Evolutionary conservation across 2,113 vertebrate species (phyloP).

Genomic region (Oryzias celebensis): DNA sequence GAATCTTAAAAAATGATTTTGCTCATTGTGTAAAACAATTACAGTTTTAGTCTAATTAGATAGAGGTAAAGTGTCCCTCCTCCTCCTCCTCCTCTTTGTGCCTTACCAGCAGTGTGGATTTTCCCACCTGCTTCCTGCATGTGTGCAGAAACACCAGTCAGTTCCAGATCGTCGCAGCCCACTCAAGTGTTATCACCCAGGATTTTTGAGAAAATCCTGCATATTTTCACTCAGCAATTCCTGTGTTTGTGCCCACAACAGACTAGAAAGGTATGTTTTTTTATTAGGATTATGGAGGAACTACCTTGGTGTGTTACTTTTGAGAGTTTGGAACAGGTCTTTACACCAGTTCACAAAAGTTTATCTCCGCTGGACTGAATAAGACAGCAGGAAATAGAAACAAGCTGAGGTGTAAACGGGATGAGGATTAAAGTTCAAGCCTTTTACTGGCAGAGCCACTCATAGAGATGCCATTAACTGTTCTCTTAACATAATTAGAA

Average conservation of each 20-base stretch:
- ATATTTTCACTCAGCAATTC: neutral
- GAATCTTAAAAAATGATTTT: too few species aligned
- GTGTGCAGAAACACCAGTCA: constrained; percentile 9
- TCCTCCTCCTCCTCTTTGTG: neutral
- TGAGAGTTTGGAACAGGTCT: too few species aligned
- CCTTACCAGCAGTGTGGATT: neutral
- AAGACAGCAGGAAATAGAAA: neutral
- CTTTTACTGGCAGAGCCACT: constrained; percentile 5
- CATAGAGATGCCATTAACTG: constrained; percentile 7
- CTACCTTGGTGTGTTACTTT: too few species aligned
- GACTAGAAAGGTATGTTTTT: neutral
- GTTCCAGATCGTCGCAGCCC: constrained; percentile 43
- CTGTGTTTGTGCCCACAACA: neutral
- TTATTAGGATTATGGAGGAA: too few species aligned
- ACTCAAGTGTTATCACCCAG: constrained; percentile 42
- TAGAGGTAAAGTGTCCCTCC: too few species aligned
- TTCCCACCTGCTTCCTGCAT: constrained; percentile 41
- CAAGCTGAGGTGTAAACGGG: neutral
- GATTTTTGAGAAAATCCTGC: constrained; percentile 2
- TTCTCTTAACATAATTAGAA: constrained; percentile 13
- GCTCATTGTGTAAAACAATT: too few species aligned
- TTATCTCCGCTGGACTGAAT: too few species aligned
- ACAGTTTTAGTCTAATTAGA: too few species aligned
- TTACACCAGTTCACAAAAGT: too few species aligned
- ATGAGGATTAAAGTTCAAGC: neutral